phyloP scores from a whole-genome alignment of 2,113 vertebrate species.

The Cyprinus carpio region DNA sequence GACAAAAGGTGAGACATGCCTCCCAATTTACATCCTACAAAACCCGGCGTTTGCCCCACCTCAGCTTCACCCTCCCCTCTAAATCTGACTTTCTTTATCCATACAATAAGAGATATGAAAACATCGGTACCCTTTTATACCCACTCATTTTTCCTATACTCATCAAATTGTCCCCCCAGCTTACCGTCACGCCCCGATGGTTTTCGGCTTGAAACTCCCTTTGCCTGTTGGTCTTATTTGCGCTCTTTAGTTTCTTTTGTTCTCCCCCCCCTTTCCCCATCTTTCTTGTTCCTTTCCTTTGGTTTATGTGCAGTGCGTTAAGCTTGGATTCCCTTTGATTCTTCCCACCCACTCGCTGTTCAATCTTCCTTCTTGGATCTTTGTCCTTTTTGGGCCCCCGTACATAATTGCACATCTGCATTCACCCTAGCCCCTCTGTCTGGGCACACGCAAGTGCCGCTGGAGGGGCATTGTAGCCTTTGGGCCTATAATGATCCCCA shows the following conservation, averaged over 20 bases:
- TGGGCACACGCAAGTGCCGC: conserved; percentile 25
- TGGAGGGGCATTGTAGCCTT: conserved; percentile 8
- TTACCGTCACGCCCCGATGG: conserved; percentile 70
- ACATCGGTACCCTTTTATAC: conserved; percentile 59
- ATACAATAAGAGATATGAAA: conserved; percentile 44
- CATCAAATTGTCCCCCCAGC: conserved; percentile 73
- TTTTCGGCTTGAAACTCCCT: conserved; percentile 65
- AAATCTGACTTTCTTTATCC: conserved; percentile 62
- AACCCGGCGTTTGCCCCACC: conserved; percentile 36
- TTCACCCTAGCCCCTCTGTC: conserved; percentile 63
- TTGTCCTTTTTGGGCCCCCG: conserved; percentile 67
- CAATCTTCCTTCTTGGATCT: conserved; percentile 62
- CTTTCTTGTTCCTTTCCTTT: conserved; percentile 69
- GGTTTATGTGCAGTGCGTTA: conserved; percentile 66
- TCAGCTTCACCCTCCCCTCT: conserved; percentile 46
- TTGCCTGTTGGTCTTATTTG: conserved; percentile 66
- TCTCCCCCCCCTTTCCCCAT: conserved; percentile 52
- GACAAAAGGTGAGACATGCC: conserved; percentile 54
- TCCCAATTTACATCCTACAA: no score
- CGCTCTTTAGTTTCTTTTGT: conserved; percentile 49
- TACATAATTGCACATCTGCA: conserved; percentile 54
- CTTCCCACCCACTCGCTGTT: conserved; percentile 64
- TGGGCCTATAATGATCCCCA: conserved; percentile 60
- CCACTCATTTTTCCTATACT: conserved; percentile 64
- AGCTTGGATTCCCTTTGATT: conserved; percentile 67